These are phyloP conservation scores for Psittacara wagleri DNA, from an alignment of 2,113 vertebrate genomes.

Conservation along the genomic window DNA sequence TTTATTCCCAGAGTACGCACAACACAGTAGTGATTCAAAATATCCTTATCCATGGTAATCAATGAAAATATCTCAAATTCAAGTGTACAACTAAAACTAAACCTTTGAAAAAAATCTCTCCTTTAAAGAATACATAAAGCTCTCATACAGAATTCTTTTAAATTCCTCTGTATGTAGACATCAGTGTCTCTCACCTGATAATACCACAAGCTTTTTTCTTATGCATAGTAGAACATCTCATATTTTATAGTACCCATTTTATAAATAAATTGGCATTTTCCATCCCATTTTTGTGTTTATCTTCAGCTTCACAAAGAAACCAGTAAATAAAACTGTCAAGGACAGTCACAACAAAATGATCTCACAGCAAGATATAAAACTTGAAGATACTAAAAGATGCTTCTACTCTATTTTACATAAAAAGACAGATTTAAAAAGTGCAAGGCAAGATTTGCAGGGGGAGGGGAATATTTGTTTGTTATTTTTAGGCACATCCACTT, in stretches of 20 bases:
- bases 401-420: conserved; percentile 81
- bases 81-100: conserved; percentile 75
- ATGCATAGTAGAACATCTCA: conserved; percentile 76
- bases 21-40: conserved; percentile 83
- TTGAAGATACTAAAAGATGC: conserved; percentile 76
- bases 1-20: conserved; percentile 68
- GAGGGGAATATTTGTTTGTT: conserved; percentile 53
- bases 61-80: conserved; percentile 77
- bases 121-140: conserved; percentile 75
- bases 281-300: conserved; percentile 72
- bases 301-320: conserved; percentile 85
- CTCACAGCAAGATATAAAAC: conserved; percentile 82
- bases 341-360: conserved; percentile 80
- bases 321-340: conserved; percentile 84
- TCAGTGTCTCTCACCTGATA: conserved; percentile 59
- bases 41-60: conserved; percentile 71
- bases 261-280: conserved; percentile 83
- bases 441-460: conserved; percentile 83
- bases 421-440: conserved; percentile 86
- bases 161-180: conserved; percentile 55
- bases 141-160: conserved; percentile 70
- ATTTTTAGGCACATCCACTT: conserved; percentile 82
- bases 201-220: conserved; percentile 53
- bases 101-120: conserved; percentile 67
- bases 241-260: conserved; percentile 75